These are phyloP conservation scores for Erpobdella octoculata DNA, from an alignment of 2,888 invertebrate genomes.

Conservation along the genomic window DNA sequence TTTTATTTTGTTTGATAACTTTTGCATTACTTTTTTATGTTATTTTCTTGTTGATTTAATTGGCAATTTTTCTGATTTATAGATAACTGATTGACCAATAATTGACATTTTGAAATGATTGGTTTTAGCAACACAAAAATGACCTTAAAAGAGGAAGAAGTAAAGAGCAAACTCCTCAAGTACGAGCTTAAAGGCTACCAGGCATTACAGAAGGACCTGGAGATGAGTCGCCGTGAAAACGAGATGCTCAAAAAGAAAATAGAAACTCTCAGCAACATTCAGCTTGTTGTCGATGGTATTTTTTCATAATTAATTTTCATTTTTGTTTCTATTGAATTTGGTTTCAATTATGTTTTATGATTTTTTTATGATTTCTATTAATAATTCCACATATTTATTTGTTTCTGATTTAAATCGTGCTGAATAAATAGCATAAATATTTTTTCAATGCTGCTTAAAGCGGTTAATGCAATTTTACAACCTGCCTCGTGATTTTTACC, in stretches of 20 bases:
- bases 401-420: not conserved
- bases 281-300: conserved; percentile 33
- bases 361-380: not conserved
- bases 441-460: no score
- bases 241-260: conserved; percentile 39
- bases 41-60: no score
- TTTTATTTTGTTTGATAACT: no score
- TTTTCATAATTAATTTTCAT: no score
- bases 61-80: no score
- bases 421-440: not conserved
- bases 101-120: no score
- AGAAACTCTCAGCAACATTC: conserved; percentile 39
- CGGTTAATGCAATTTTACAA: not conserved
- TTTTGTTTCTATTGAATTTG: not conserved
- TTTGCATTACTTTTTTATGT: no score
- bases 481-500: no score
- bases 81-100: no score
- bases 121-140: no score
- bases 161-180: not conserved
- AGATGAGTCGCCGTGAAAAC: conserved; percentile 32
- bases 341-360: not conserved
- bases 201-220: not conserved
- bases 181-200: not conserved
- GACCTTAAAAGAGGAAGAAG: not conserved
- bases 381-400: not conserved